Conservation (phyloP, 2,797 vertebrate genomes). For the Kryptopterus vitreolus region DNA sequence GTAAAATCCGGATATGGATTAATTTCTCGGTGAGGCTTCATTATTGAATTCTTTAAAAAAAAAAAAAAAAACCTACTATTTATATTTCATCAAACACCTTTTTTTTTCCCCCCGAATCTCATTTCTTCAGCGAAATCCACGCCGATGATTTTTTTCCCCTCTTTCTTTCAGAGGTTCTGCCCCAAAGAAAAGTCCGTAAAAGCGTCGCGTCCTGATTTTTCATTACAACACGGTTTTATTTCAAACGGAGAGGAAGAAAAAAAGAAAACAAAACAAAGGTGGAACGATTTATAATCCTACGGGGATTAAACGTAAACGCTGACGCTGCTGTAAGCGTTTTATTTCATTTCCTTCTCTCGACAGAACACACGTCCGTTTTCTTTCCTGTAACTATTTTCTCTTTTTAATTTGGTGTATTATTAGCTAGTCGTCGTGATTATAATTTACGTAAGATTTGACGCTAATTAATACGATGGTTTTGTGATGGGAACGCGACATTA, state of each 20-base stretch:
- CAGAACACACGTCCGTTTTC: background rate
- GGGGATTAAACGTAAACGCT: background rate
- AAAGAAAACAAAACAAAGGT: too few relatives aligned
- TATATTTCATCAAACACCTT: background rate
- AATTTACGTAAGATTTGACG: too few relatives aligned
- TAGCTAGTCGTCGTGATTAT: background rate
- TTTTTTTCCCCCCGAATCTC: background rate
- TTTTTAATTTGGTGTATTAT: background rate
- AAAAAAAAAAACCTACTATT: background rate
- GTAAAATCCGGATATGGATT: constrained; percentile 2
- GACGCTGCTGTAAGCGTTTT: background rate
- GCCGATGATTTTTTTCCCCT: background rate
- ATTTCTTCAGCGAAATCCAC: background rate
- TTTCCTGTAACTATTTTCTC: background rate
- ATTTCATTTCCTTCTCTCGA: background rate
- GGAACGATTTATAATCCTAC: background rate
- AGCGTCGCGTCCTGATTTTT: background rate
- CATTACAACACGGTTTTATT: background rate
- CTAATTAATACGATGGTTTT: too few relatives aligned
- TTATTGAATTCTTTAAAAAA: constrained; percentile 1
- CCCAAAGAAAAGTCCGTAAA: background rate
- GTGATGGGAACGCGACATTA: too few relatives aligned
- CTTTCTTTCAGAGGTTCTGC: background rate
- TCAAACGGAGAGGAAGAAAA: too few relatives aligned
- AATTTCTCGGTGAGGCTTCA: background rate